Conservation (phyloP, 2,888 invertebrate genomes). For the Apamea crenata region DNA sequence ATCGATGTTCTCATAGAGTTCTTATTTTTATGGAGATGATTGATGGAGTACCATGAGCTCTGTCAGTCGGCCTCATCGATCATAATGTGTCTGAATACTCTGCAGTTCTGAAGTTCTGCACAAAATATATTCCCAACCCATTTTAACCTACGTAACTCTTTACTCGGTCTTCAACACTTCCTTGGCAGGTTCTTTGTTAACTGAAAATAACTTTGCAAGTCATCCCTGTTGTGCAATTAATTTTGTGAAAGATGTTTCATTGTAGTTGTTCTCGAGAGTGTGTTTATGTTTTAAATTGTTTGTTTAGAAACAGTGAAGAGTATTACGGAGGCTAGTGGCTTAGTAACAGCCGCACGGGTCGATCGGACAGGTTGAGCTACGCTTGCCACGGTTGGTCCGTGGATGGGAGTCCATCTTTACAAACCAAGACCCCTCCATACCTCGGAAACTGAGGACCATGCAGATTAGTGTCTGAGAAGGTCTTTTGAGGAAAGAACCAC, state of each 20-base stretch:
- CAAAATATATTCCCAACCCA: no score
- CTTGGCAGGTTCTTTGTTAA: slow-evolving; percentile 4
- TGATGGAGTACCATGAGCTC: neutral
- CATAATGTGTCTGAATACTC: neutral
- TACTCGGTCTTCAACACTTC: neutral
- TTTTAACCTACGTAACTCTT: slow-evolving; percentile 10
- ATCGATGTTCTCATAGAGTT: no score
- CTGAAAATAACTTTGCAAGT: slow-evolving; percentile 21
- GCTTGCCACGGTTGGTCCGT: no score
- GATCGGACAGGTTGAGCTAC: no score
- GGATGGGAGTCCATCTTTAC: no score
- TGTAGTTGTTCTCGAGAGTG: neutral
- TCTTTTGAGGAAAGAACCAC: no score
- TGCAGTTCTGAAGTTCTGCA: no score
- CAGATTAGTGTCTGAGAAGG: no score
- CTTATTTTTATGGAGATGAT: slow-evolving; percentile 2
- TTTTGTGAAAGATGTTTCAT: slow-evolving; percentile 23
- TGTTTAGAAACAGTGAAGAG: neutral
- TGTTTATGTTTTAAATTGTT: slow-evolving; percentile 22
- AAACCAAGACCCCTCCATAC: no score
- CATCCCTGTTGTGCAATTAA: slow-evolving; percentile 20
- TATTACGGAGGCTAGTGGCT: neutral
- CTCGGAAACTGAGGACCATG: no score
- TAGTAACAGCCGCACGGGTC: no score
- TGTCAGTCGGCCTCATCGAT: slow-evolving; percentile 3